Conservation (phyloP, 2,113 vertebrate genomes). For the Reinhardtius hippoglossoides region DNA sequence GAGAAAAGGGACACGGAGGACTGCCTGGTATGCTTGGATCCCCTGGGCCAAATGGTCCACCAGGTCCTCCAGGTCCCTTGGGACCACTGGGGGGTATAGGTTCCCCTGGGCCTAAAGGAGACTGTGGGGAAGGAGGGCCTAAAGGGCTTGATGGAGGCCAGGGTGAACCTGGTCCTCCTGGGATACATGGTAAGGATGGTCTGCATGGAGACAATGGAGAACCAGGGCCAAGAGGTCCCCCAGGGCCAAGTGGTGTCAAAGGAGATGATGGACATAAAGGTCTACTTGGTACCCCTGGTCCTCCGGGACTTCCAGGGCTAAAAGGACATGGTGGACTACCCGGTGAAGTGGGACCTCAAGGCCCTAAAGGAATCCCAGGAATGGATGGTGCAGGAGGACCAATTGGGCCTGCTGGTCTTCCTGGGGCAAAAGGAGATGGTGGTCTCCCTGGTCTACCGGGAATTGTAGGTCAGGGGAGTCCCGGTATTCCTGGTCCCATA, state of each 20-base stretch:
- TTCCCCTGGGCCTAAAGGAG: constrained; percentile 92
- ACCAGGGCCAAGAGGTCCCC: constrained; percentile 88
- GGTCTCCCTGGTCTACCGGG: constrained; percentile 89
- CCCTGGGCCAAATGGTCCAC: constrained; percentile 86
- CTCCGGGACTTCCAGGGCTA: constrained; percentile 85
- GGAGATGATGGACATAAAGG: constrained; percentile 92
- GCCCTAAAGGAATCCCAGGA: constrained; percentile 92
- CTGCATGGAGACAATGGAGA: constrained; percentile 90
- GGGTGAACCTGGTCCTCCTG: constrained; percentile 89
- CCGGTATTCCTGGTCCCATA: constrained; percentile 85
- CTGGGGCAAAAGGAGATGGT: constrained; percentile 89
- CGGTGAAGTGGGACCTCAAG: constrained; percentile 90
- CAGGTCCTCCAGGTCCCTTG: constrained; percentile 86
- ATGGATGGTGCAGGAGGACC: constrained; percentile 89
- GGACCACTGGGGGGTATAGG: constrained; percentile 89
- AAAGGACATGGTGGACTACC: constrained; percentile 88
- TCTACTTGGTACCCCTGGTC: constrained; percentile 86
- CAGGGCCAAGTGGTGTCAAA: constrained; percentile 89
- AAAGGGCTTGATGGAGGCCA: constrained; percentile 88
- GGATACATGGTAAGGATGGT: constrained; percentile 91
- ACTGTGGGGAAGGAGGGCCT: constrained; percentile 87
- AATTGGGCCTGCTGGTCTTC: constrained; percentile 88
- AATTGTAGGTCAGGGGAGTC: constrained; percentile 85
- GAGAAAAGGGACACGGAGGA: constrained; percentile 90
- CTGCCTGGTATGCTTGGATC: constrained; percentile 89